Conservation (phyloP, 2,888 invertebrate genomes). For the Synanthedon andrenaeformis region DNA sequence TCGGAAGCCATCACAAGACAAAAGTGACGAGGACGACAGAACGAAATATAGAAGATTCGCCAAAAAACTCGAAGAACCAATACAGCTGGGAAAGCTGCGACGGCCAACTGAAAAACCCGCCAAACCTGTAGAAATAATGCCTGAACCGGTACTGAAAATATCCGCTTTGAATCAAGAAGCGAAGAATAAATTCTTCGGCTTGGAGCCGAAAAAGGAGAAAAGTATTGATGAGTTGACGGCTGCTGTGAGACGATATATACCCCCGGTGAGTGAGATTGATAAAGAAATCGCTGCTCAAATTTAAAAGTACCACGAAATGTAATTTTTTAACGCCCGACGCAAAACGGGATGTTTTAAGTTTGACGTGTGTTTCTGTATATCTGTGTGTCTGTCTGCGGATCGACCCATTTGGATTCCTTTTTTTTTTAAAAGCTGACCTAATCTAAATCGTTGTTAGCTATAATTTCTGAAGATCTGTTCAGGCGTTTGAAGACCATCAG, state of each 20-base stretch:
- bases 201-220: slow-evolving; percentile 48
- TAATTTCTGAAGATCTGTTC: too few relatives aligned
- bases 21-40: slow-evolving; percentile 42
- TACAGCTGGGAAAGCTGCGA: slow-evolving; percentile 50
- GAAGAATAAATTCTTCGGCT: slow-evolving; percentile 58
- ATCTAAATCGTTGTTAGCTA: too few relatives aligned
- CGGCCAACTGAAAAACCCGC: slow-evolving; percentile 35
- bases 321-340: too few relatives aligned
- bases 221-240: slow-evolving; percentile 53
- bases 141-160: slow-evolving; percentile 43
- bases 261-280: slow-evolving; percentile 36
- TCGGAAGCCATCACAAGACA: slow-evolving; percentile 42
- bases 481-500: too few relatives aligned
- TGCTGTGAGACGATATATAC: slow-evolving; percentile 58
- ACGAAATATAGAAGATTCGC: slow-evolving; percentile 33
- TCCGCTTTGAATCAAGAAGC: slow-evolving; percentile 50
- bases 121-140: slow-evolving; percentile 25
- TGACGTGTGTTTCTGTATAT: too few relatives aligned
- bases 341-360: too few relatives aligned
- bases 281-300: too few relatives aligned
- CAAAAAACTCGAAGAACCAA: slow-evolving; percentile 48
- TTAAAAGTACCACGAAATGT: too few relatives aligned
- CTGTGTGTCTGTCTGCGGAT: too few relatives aligned
- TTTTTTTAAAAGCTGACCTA: too few relatives aligned
- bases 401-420: too few relatives aligned